Conservation (phyloP, 2,113 vertebrate species). For the Electrona antarctica region DNA sequence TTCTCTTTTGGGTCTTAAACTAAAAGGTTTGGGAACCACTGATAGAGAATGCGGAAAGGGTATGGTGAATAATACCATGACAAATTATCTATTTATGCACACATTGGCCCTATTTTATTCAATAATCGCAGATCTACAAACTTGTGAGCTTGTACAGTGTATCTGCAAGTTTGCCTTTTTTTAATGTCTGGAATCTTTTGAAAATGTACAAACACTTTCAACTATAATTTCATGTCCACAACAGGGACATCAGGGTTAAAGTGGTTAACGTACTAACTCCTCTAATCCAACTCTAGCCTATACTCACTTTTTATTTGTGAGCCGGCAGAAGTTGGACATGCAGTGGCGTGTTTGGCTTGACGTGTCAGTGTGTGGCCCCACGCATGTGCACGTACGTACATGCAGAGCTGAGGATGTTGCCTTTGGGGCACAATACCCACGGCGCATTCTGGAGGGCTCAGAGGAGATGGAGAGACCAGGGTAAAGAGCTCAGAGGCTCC, state of each 20-base stretch:
- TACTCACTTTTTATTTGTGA: conserved; percentile 32
- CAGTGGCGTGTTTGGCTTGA: conserved; percentile 36
- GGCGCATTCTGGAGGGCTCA: conserved; percentile 53
- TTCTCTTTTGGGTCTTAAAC: too few species aligned
- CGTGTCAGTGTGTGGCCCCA: conserved; percentile 16
- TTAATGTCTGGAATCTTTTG: too few species aligned
- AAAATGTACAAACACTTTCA: too few species aligned
- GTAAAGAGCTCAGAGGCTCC: conserved; percentile 57
- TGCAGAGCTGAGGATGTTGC: conserved; percentile 45
- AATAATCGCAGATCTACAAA: too few species aligned
- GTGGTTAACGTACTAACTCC: too few species aligned
- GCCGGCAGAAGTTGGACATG: conserved; percentile 34
- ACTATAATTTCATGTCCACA: not conserved
- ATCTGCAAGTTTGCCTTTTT: too few species aligned
- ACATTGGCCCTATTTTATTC: too few species aligned
- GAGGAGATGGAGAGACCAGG: conserved; percentile 53
- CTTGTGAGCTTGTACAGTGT: too few species aligned
- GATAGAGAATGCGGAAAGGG: not conserved
- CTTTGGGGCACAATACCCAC: conserved; percentile 61
- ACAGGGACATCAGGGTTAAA: not conserved
- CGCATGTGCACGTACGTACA: not conserved
- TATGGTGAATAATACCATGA: not conserved
- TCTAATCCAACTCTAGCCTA: not conserved
- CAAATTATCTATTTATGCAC: not conserved
- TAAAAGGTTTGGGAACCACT: too few species aligned